Percentiles rank a stretch among this genome's conserved stretches.
Conservation (phyloP, 1,140 invertebrate species). For the Catajapyx aquilonaris region DNA sequence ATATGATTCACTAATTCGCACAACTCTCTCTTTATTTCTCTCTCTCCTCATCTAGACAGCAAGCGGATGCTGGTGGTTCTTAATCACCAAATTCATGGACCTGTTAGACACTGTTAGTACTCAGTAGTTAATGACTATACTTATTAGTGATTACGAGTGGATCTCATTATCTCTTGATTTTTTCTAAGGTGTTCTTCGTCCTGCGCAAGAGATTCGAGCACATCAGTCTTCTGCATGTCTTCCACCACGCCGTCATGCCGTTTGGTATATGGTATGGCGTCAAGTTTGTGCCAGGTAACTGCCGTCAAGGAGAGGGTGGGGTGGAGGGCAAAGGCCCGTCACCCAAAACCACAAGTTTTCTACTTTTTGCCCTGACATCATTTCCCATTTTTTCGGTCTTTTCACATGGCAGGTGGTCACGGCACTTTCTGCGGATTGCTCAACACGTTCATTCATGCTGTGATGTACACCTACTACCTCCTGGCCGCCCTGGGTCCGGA, state of each 20-base stretch:
- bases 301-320: no score
- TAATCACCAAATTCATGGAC: not conserved
- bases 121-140: not conserved
- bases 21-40: not conserved
- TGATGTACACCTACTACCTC: slow-evolving; percentile 11
- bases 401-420: slow-evolving; percentile 8
- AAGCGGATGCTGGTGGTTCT: not conserved
- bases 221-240: slow-evolving; percentile 67
- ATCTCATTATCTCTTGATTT: slow-evolving; percentile 12
- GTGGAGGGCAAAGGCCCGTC: no score
- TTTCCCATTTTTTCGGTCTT: slow-evolving; percentile 4
- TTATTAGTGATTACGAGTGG: not conserved
- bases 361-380: no score
- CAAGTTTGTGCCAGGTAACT: slow-evolving; percentile 60
- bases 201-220: slow-evolving; percentile 67
- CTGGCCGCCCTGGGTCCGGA: slow-evolving; percentile 10
- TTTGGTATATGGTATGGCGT: slow-evolving; percentile 82
- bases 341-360: no score
- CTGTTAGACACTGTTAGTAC: not conserved
- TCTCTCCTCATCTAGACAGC: not conserved
- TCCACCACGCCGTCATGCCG: slow-evolving; percentile 83
- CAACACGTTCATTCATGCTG: slow-evolving; percentile 10
- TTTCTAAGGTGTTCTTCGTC: slow-evolving; percentile 54
- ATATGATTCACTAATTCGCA: not conserved
- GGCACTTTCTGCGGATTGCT: slow-evolving; percentile 9